A percentile compares a stretch with the other conserved stretches of the same genome.
These are phyloP conservation scores for Micronycteris hirsuta DNA, from an alignment of 2,113 vertebrate genomes.

Conservation along the genomic window DNA sequence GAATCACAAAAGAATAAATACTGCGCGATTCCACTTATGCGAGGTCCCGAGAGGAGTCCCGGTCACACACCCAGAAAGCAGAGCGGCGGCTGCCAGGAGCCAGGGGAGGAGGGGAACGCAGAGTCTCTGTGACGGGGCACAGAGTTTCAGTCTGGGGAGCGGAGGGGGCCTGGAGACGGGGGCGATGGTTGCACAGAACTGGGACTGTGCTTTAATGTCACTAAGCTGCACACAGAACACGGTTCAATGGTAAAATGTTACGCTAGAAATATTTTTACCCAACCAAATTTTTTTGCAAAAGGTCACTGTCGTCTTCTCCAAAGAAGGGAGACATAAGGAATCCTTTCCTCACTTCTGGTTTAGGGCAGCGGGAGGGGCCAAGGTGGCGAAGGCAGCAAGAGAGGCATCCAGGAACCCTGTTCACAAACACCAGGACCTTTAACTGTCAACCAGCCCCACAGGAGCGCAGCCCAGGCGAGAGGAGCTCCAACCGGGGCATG, in stretches of 20 bases:
- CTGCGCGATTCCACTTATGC: neutral
- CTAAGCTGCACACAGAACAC: neutral
- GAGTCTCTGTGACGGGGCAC: neutral
- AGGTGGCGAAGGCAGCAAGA: neutral
- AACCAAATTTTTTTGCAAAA: neutral
- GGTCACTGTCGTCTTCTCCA: neutral
- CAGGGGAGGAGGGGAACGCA: accelerated
- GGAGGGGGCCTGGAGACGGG: neutral
- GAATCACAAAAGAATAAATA: neutral
- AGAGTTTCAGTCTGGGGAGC: neutral
- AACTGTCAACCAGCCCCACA: neutral
- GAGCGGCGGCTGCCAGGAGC: neutral
- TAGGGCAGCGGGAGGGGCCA: too few relatives aligned
- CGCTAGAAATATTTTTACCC: neutral
- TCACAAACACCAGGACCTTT: neutral
- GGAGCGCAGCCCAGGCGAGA: neutral
- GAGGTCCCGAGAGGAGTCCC: neutral
- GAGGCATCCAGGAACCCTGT: neutral
- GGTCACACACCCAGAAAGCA: neutral
- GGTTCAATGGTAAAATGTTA: neutral
- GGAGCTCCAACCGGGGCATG: neutral
- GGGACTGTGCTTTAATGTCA: neutral
- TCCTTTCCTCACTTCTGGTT: neutral
- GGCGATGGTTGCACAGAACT: too few relatives aligned
- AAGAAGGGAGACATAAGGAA: neutral